Evolutionary conservation across 2,113 vertebrate genomes (phyloP).

Genomic region (Gallinago media): DNA sequence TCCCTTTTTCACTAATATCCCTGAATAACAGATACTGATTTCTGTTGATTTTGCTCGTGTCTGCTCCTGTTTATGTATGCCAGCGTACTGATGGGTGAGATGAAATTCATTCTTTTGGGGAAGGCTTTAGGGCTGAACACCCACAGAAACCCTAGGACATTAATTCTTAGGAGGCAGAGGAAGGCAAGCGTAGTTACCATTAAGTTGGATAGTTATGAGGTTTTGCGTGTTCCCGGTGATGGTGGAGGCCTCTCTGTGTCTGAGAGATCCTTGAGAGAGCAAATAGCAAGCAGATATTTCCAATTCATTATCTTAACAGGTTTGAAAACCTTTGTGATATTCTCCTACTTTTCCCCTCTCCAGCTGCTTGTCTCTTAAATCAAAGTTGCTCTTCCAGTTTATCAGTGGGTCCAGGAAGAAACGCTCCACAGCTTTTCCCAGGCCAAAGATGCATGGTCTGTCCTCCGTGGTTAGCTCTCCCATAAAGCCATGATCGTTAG

Average conservation of each 20-base stretch:
- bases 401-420: neutral
- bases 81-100: rapidly evolving
- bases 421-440: neutral
- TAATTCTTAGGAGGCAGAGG: neutral
- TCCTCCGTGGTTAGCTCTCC: neutral
- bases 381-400: neutral
- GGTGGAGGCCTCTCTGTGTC: neutral
- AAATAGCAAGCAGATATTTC: neutral
- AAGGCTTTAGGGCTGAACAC: neutral
- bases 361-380: neutral
- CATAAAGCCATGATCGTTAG: neutral
- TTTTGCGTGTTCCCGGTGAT: neutral
- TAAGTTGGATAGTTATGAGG: neutral
- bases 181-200: neutral
- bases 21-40: neutral
- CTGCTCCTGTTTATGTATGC: neutral
- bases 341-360: neutral
- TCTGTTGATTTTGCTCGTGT: neutral
- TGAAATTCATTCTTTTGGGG: neutral
- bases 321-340: neutral
- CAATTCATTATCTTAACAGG: neutral
- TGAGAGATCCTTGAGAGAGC: neutral
- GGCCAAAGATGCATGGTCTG: neutral
- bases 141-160: neutral
- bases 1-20: neutral